Evolutionary conservation across 2,797 vertebrate species (phyloP), one percentile per base, ranked within the genome.

Genomic region (Aulostomus chinensis): DNA sequence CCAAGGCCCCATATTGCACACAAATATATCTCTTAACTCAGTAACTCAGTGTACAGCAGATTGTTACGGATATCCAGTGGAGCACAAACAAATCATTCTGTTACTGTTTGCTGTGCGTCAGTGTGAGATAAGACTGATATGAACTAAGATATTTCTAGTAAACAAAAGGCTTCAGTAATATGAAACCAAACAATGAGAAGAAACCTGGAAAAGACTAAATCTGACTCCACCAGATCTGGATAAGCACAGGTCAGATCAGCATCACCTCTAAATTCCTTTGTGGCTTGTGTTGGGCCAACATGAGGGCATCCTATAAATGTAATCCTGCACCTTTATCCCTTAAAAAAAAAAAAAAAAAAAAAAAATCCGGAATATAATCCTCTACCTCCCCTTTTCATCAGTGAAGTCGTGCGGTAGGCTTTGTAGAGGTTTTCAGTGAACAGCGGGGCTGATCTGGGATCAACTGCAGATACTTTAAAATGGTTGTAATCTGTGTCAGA

Each of bases 391-490:
- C 12, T 39, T 35, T 32, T 67, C 30, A 42, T 54, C 20, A 32
- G n/a, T 14, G 49, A 10, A 10, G 5, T 13, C 5, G 15, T 33
- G 37, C 31, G 5, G 12, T 0, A 8, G 46, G 54, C 34, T 76
- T 75, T 69, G 42, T 17, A 8, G 29, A 9, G 32, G 9, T 37
- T 70, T 73, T 57, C 38, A 47, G 14, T n/a, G 17, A 10, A 43
- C 18, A 36, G 13, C 7, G 43, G 11, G 12, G 36, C 65, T 76
- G 67, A 80, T 74, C 33, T 67, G 38, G 58, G 52, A 67, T 70
- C 54, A 72, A 0, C 37, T 47, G 1, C 7, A 56, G 21, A 65
- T 17, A 61, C 14, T 37, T 36, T 4, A 50, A 58, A 67, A 40
- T 33, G 5, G 7, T 36, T 28, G 37, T 49, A 49, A 55, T 35